Percentiles rank a stretch among this genome's conserved stretches.
Conservation (phyloP, 2,888 invertebrate species). For the Leptopilina myrica region DNA sequence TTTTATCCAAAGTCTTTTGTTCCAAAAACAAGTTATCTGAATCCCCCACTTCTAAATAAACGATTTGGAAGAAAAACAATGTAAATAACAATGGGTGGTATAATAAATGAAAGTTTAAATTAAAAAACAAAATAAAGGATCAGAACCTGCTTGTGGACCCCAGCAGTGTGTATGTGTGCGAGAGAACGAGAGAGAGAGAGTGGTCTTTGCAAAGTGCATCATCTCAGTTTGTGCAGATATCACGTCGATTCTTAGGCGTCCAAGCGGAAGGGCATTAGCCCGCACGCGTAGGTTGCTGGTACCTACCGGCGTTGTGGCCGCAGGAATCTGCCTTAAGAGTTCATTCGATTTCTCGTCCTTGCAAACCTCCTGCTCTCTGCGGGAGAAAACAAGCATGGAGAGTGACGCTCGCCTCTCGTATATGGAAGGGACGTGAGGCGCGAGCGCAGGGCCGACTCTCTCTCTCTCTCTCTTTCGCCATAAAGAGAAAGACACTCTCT, state of each 20-base stretch:
- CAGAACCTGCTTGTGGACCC: not conserved
- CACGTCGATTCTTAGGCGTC: conserved; percentile 31
- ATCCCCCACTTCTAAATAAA: too few species aligned
- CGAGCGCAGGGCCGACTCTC: conserved; percentile 20
- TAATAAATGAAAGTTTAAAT: not conserved
- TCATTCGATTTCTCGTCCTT: conserved; percentile 64
- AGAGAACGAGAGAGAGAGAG: too few species aligned
- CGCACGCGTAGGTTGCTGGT: conserved; percentile 27
- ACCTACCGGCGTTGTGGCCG: conserved; percentile 44
- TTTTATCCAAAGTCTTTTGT: too few species aligned
- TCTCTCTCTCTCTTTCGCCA: not conserved
- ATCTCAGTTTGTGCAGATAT: conserved; percentile 28
- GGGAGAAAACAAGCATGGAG: conserved; percentile 35
- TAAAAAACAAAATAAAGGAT: not conserved
- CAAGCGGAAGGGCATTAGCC: conserved; percentile 39
- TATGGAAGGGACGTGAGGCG: conserved; percentile 38
- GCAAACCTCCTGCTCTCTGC: conserved; percentile 57
- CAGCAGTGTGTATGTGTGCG: not conserved
- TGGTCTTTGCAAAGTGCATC: not conserved
- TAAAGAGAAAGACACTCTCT: not conserved
- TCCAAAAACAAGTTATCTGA: too few species aligned
- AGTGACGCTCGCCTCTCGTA: conserved; percentile 45
- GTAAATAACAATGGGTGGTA: too few species aligned
- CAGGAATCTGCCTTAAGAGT: conserved; percentile 64
- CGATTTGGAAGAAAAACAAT: too few species aligned